phyloP scores from a whole-genome alignment of 30 jellyfish, hydroid and myxozoan genomes.

The Catostylus mosaicus region DNA sequence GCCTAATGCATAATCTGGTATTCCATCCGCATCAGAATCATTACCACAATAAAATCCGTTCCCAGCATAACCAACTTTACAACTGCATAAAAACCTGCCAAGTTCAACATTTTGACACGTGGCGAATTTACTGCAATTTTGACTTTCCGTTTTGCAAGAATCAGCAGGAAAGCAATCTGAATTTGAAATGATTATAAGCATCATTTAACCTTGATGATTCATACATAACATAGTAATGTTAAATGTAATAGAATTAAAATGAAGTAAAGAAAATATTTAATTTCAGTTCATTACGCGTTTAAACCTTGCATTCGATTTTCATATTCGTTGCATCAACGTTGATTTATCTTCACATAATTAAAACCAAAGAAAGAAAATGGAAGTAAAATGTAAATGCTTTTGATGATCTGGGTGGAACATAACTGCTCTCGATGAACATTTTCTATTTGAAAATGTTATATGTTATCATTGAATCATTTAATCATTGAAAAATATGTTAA shows the following conservation, averaged over 20 bases:
- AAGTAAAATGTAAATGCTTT: too few species aligned
- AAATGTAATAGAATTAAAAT: not conserved
- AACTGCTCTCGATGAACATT: too few species aligned
- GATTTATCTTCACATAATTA: too few species aligned
- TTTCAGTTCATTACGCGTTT: not conserved
- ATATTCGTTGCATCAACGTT: too few species aligned
- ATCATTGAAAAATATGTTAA: too few species aligned
- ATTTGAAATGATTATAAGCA: too few species aligned
- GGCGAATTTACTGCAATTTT: conserved; percentile 62
- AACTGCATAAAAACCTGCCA: conserved; percentile 19
- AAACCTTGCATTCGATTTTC: too few species aligned
- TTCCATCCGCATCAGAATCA: conserved; percentile 70
- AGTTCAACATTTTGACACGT: conserved; percentile 21
- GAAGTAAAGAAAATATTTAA: not conserved
- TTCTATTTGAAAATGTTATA: too few species aligned
- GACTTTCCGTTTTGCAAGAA: conserved; percentile 29
- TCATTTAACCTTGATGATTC: too few species aligned
- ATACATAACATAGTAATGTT: not conserved
- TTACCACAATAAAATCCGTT: conserved; percentile 48
- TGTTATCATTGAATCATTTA: too few species aligned
- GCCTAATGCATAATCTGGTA: conserved; percentile 35
- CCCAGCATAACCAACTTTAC: conserved; percentile 61
- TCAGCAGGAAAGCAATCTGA: conserved; percentile 38
- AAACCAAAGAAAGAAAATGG: too few species aligned
- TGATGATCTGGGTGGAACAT: too few species aligned